These are phyloP conservation scores for Athetis lepigone DNA, from an alignment of 2,888 invertebrate species.

Conservation along the genomic window DNA sequence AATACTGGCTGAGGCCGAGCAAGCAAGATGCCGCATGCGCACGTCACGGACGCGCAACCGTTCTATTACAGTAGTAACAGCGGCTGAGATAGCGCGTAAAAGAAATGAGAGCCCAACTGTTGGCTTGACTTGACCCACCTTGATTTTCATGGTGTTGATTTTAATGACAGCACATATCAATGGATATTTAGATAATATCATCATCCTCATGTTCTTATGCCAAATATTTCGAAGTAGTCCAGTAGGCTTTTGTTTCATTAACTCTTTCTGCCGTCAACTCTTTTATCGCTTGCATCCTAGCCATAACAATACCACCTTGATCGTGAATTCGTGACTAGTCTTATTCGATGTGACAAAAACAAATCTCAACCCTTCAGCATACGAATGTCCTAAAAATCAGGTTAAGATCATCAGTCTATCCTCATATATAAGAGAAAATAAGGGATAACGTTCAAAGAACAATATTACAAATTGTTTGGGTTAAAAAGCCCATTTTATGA, in stretches of 20 bases:
- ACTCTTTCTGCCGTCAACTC: neutral
- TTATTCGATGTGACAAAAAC: too few species aligned
- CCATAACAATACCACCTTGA: neutral
- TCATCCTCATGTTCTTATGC: neutral
- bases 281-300: neutral
- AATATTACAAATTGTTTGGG: neutral
- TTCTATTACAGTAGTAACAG: conserved; percentile 68
- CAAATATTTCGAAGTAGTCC: neutral
- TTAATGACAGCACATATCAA: too few species aligned
- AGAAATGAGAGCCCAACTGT: conserved; percentile 58
- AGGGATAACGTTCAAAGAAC: too few species aligned
- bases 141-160: conserved; percentile 18
- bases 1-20: conserved; percentile 78
- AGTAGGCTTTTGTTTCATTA: neutral
- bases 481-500: neutral
- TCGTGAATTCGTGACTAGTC: too few species aligned
- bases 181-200: too few species aligned
- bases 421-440: too few species aligned
- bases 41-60: conserved; percentile 66
- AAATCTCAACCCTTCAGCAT: neutral
- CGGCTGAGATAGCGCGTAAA: conserved; percentile 62
- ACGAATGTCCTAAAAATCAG: neutral
- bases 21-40: conserved; percentile 52
- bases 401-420: neutral
- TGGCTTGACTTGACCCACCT: conserved; percentile 43